phyloP scores from a whole-genome alignment of 1,140 invertebrate genomes.

The Euglossa dilemma region DNA sequence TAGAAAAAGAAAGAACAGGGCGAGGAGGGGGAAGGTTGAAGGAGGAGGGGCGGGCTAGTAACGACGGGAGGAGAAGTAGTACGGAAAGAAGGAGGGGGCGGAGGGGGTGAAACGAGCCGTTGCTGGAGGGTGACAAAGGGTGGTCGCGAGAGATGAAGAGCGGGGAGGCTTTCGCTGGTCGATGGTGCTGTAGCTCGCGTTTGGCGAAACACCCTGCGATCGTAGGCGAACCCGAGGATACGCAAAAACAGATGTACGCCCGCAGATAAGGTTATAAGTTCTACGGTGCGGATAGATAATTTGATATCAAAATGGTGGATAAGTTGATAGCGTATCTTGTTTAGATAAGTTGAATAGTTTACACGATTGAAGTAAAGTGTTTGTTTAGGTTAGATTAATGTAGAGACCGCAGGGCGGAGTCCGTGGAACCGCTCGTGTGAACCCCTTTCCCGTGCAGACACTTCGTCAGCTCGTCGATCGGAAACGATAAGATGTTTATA shows the following conservation, averaged over 20 bases:
- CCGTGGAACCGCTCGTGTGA: not conserved
- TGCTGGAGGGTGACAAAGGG: conserved; percentile 51
- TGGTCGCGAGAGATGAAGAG: conserved; percentile 33
- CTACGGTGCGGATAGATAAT: not conserved
- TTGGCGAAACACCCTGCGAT: not conserved
- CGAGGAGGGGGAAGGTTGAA: not conserved
- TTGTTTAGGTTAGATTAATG: not conserved
- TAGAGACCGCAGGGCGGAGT: not conserved
- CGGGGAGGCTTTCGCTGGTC: conserved; percentile 28
- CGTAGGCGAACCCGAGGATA: not conserved
- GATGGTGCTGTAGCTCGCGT: conserved; percentile 13
- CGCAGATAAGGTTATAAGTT: not conserved
- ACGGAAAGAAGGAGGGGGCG: not conserved
- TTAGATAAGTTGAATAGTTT: not conserved
- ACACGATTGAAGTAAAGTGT: not conserved
- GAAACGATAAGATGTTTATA: not conserved
- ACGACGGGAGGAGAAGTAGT: conserved; percentile 15
- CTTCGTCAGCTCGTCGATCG: not conserved
- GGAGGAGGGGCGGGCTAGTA: not conserved
- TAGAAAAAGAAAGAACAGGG: conserved; percentile 21
- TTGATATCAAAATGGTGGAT: not conserved
- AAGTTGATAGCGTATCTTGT: not conserved
- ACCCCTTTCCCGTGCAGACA: not conserved
- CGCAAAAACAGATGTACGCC: not conserved
- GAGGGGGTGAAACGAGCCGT: conserved; percentile 29